Percentiles rank a stretch among this genome's conserved stretches.
These are phyloP conservation scores for Sphaerophoria taeniata DNA, from an alignment of 2,888 invertebrate species.

Conservation along the genomic window DNA sequence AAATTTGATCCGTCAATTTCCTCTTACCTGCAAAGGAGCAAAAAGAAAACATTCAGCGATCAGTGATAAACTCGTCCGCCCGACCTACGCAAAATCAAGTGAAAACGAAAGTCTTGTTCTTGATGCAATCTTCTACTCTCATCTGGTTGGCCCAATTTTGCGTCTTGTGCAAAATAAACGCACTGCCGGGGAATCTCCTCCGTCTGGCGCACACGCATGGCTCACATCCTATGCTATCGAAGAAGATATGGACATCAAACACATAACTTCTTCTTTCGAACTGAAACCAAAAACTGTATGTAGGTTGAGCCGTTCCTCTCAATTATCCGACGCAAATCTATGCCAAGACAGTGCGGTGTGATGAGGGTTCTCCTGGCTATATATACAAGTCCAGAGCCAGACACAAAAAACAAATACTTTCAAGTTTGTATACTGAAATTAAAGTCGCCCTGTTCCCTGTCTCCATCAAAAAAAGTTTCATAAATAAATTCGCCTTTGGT, in stretches of 20 bases:
- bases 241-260: too few species aligned
- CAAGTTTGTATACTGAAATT: conserved; percentile 4
- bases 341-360: conserved; percentile 38
- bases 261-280: conserved; percentile 29
- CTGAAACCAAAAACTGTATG: conserved; percentile 29
- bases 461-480: conserved; percentile 2
- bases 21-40: neutral
- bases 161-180: conserved; percentile 36
- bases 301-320: conserved; percentile 68
- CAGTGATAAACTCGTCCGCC: conserved; percentile 21
- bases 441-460: conserved; percentile 4
- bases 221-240: neutral
- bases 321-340: conserved; percentile 63
- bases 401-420: neutral
- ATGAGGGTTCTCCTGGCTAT: neutral
- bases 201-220: conserved; percentile 64
- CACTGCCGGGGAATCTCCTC: conserved; percentile 56
- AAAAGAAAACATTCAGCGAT: conserved; percentile 36
- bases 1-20: too few species aligned
- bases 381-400: conserved; percentile 3
- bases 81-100: conserved; percentile 51
- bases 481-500: conserved; percentile 47
- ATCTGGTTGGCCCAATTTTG: conserved; percentile 68
- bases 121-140: conserved; percentile 47
- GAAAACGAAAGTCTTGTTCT: conserved; percentile 59